phyloP scores from a whole-genome alignment of 2,888 invertebrate species.

The Caenorhabditis zanzibari region DNA sequence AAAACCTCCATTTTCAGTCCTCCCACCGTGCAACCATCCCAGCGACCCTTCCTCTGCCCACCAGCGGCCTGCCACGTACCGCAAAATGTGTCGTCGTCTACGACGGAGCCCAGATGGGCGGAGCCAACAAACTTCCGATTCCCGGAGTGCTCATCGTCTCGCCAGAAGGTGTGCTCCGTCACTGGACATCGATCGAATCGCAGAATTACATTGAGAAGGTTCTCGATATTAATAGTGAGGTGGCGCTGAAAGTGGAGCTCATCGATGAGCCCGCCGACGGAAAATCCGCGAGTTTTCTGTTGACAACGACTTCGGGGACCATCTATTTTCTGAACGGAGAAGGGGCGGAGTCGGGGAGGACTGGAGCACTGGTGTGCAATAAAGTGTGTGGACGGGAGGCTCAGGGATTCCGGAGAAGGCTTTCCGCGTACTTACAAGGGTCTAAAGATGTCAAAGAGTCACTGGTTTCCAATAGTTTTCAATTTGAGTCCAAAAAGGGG shows the following conservation, averaged over 20 bases:
- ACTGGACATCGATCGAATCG: conserved; percentile 51
- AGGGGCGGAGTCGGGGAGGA: conserved; percentile 20
- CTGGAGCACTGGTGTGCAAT: conserved; percentile 24
- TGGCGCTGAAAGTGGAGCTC: conserved; percentile 52
- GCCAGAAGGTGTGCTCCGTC: conserved; percentile 65
- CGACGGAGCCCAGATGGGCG: conserved; percentile 5
- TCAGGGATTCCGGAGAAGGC: conserved; percentile 47
- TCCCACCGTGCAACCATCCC: conserved; percentile 44
- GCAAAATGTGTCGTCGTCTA: conserved; percentile 62
- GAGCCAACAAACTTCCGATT: conserved; percentile 5
- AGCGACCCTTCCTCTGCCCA: conserved; percentile 45
- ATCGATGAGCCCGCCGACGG: conserved; percentile 30
- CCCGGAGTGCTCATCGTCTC: conserved; percentile 57
- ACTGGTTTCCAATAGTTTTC: conserved; percentile 47
- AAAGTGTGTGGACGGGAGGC: conserved; percentile 43
- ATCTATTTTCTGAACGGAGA: conserved; percentile 51
- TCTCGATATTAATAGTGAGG: conserved; percentile 63
- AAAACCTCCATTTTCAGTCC: conserved; percentile 16
- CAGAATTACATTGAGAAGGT: conserved; percentile 50
- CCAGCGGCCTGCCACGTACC: conserved; percentile 57
- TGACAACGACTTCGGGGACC: conserved; percentile 63
- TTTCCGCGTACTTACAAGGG: conserved; percentile 55
- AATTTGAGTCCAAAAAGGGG: conserved; percentile 1
- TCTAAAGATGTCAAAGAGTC: conserved; percentile 32
- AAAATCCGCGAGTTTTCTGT: conserved; percentile 45